Evolutionary conservation across 2,888 invertebrate genomes (phyloP), one percentile per base, ranked within the genome.

Genomic region (Atethmia centrago): DNA sequence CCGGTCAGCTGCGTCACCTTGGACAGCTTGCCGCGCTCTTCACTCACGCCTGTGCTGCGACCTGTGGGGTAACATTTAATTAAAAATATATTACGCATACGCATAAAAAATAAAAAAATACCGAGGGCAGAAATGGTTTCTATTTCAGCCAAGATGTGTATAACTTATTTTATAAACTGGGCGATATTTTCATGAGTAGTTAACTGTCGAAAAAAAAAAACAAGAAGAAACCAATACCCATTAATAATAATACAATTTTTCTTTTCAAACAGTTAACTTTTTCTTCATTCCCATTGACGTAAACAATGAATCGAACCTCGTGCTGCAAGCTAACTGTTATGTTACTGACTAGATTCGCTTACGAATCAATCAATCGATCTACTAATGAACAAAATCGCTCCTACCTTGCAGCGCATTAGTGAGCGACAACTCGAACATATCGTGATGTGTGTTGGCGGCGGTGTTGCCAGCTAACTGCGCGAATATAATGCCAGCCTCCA

Each of bases 1-100:
- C 99, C 99, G 7, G 99, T 99, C 90, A 99, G 97, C 94, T 99
- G 99, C 53, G 99, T 99, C 82, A 99, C 99, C 94, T 98, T 98
- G 80, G 93, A 94, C 87, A 94, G 89, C 88, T 90, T 90, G 87
- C 94, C 93, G 84, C 93, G 91, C 77, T 92, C 93, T 31, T 88
- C 91, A 0, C 88, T 77, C 36, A 71, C 84, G 53, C 86, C 78
- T 0, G 87, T 77, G 59, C 85, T 87, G 83, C 94, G 95, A 7
- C 95, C 95, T 40, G 14, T 0, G 3, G 0, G 8, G 5, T 16
- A 4, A 36, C 28, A 45, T 14, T 62, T 62, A 4, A 63, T 47
- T 9, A 31, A 0, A 47, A 31, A 40, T 53, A 25, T 14, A n/a
- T n/a, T n/a, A n/a, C n/a, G 53, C 14, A 53, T 55, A 55, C 0